These are phyloP conservation scores for Noctua janthina DNA, from an alignment of 2,888 invertebrate species.

Conservation along the genomic window DNA sequence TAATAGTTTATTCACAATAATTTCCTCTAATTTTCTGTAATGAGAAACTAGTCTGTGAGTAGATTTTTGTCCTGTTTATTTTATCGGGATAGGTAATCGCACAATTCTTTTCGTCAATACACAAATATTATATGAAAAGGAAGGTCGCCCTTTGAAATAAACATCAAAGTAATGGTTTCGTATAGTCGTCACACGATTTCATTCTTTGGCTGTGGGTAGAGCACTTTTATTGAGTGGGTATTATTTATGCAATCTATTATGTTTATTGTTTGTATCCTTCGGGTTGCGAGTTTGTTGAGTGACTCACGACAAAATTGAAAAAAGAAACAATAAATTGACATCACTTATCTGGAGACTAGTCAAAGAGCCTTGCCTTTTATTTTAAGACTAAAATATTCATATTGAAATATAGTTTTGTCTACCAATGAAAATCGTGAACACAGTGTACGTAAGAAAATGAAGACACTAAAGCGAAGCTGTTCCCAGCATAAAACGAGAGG, in stretches of 20 bases:
- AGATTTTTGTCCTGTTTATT: slow-evolving; percentile 45
- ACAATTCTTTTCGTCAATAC: slow-evolving; percentile 62
- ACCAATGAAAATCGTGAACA: not conserved
- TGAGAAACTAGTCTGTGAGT: not conserved
- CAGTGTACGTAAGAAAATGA: not conserved
- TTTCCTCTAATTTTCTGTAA: not conserved
- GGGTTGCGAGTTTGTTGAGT: slow-evolving; percentile 36
- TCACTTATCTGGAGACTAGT: slow-evolving; percentile 9
- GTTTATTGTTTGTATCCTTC: slow-evolving; percentile 56
- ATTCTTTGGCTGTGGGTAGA: slow-evolving; percentile 58
- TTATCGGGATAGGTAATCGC: slow-evolving; percentile 44
- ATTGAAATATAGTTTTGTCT: not conserved
- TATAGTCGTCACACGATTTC: slow-evolving; percentile 64
- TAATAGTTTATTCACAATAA: not conserved
- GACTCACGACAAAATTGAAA: not conserved
- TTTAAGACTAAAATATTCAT: not conserved
- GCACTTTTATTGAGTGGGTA: slow-evolving; percentile 66
- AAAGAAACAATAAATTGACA: slow-evolving; percentile 25
- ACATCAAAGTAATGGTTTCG: slow-evolving; percentile 72
- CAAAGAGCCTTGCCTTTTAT: not conserved
- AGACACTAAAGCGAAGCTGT: not conserved
- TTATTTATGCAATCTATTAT: slow-evolving; percentile 67
- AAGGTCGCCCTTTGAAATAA: slow-evolving; percentile 69
- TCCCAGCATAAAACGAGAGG: not conserved
- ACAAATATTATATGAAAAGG: slow-evolving; percentile 65